Conservation (phyloP, 2,797 vertebrate species). For the Gambelia wislizenii region DNA sequence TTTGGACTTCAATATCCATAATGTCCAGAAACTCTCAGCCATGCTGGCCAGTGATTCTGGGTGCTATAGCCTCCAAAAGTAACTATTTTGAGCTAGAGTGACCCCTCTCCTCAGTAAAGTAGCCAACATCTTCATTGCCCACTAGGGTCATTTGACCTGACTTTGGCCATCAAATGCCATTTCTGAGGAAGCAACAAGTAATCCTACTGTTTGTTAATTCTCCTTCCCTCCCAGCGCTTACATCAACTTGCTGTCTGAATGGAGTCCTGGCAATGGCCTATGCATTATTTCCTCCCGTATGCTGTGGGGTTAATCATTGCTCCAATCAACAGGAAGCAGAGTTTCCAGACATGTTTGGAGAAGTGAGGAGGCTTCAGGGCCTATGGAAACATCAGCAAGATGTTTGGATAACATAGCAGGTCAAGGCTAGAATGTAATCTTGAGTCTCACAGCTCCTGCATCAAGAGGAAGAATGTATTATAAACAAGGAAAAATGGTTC, state of each 20-base stretch:
- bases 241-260: not conserved
- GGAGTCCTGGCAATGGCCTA: not conserved
- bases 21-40: too few species aligned
- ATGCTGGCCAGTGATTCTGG: too few species aligned
- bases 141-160: not conserved
- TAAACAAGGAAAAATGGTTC: constrained; percentile 31
- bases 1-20: too few species aligned
- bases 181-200: not conserved
- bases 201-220: not conserved
- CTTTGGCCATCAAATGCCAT: not conserved
- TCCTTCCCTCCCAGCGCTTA: not conserved
- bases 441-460: constrained; percentile 5
- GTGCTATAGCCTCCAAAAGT: too few species aligned
- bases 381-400: not conserved
- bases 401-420: not conserved
- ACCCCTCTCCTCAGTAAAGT: too few species aligned
- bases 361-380: not conserved
- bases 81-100: too few species aligned
- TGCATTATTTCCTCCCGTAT: accelerated
- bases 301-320: not conserved
- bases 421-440: constrained; percentile 20
- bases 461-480: constrained; percentile 16
- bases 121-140: not conserved
- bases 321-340: not conserved
- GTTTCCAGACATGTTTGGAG: accelerated